phyloP scores from a whole-genome alignment of 1,140 invertebrate genomes.

The Andrena cerasifolii region DNA sequence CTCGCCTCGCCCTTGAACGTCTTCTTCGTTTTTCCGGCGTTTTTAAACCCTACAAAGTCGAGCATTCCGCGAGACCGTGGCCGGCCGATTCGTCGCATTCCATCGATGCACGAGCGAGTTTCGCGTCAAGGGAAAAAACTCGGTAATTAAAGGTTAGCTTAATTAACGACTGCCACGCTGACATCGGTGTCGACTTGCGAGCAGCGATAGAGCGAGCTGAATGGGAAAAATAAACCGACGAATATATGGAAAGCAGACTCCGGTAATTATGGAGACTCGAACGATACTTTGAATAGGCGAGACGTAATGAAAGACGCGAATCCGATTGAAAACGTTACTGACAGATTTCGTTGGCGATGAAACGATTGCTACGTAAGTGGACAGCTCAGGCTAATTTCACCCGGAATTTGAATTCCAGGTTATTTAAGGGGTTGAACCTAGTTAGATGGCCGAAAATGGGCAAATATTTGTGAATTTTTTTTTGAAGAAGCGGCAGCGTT shows the following conservation, averaged over 20 bases:
- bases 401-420: too few species aligned
- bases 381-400: too few species aligned
- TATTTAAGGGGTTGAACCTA: too few species aligned
- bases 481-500: too few species aligned
- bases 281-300: not conserved
- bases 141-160: constrained; percentile 13
- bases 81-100: not conserved
- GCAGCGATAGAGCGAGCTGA: not conserved
- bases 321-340: constrained; percentile 2
- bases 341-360: too few species aligned
- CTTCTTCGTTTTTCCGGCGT: not conserved
- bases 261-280: not conserved
- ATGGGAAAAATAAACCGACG: not conserved
- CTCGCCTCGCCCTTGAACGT: not conserved
- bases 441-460: too few species aligned
- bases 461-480: too few species aligned
- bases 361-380: too few species aligned
- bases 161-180: constrained; percentile 9
- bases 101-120: constrained; percentile 9
- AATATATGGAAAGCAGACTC: constrained; percentile 3
- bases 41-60: not conserved
- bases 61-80: not conserved
- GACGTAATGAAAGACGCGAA: not conserved
- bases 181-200: not conserved
- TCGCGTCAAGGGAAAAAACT: not conserved